phyloP scores from a whole-genome alignment of 1,140 invertebrate species.

The Papilio glaucus region DNA sequence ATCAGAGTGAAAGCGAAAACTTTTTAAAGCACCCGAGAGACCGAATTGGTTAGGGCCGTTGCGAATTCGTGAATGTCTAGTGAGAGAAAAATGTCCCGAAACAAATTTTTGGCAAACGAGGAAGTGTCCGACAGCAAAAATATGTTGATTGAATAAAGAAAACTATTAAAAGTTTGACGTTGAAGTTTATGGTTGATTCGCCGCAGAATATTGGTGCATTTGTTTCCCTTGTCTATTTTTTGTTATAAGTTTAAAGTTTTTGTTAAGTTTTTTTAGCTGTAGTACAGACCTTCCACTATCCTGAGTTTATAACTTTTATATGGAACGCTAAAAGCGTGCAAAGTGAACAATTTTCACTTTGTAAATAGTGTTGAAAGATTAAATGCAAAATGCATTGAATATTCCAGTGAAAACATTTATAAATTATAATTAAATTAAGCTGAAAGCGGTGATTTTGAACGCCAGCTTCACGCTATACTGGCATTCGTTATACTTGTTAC shows the following conservation, averaged over 20 bases:
- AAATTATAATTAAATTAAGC: slow-evolving; percentile 33
- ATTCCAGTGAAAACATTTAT: slow-evolving; percentile 17
- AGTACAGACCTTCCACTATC: too few species aligned
- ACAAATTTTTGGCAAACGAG: slow-evolving; percentile 81
- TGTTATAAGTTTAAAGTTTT: too few species aligned
- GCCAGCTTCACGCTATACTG: slow-evolving; percentile 63
- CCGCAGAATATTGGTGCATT: slow-evolving; percentile 58
- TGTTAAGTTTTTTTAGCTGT: too few species aligned
- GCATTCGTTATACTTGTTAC: slow-evolving; percentile 53
- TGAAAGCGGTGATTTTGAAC: slow-evolving; percentile 64
- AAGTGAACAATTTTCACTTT: background rate
- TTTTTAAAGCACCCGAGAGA: slow-evolving; percentile 71
- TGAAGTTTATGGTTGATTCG: slow-evolving; percentile 69
- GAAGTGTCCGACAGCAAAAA: slow-evolving; percentile 80
- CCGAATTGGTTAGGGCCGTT: slow-evolving; percentile 71
- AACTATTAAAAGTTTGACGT: slow-evolving; percentile 80
- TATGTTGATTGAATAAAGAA: slow-evolving; percentile 83
- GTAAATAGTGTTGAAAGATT: background rate
- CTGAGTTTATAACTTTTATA: too few species aligned
- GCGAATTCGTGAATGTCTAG: slow-evolving; percentile 61
- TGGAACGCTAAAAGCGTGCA: background rate
- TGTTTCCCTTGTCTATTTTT: too few species aligned
- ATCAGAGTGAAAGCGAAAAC: slow-evolving; percentile 60
- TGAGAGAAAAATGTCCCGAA: slow-evolving; percentile 70
- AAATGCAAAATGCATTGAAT: slow-evolving; percentile 6